Evolutionary conservation across 1,140 invertebrate genomes (phyloP), one percentile per base, ranked within the genome.

Genomic region (Aphaenogaster rudis): DNA sequence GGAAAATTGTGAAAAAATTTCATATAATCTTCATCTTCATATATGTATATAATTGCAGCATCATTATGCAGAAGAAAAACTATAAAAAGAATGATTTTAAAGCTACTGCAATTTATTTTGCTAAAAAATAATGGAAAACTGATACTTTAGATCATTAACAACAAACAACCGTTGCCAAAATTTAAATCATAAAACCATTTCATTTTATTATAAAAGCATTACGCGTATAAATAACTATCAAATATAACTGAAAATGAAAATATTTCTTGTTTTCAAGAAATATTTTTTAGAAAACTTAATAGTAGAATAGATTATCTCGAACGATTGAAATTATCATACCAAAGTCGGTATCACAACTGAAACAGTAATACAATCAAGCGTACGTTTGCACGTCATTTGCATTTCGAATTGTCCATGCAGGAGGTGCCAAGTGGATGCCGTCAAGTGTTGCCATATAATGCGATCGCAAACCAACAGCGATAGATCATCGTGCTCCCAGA

Each of bases 361-460:
- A 59, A 61, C 54, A 28, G 54, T 39, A 74, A 74, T 74, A 72
- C 39, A 52, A 59, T 42, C 36, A 48, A 59, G 28, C 42, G 48
- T 42, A 36, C n/a, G 28, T 48, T 50, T 39, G 57, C 17, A 57
- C 57, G 48, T 61, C 54, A 61, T 57, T 71, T 71, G 50, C 64
- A 54, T 71, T 81, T 42, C 45, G 28, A 45, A 84, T 61, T 76
- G 80, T 84, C 57, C 80, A 84, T 84, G 79, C 50, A 15, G 36
- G 13, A 61, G 69, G 28, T 84, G 80, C 63, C 72, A 84, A 84
- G 57, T 84, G 61, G 69, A 84, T 63, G 21, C 42, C 33, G 69
- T 48, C 80, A 74, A 84, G 33, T 61, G 54, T 61, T 69, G 11
- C 28, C 52, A 2, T 17, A n/a, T 21, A 54, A 28, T 39, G 9